A percentile compares a stretch with the other conserved stretches of the same genome.
phyloP scores from a whole-genome alignment of 2,113 vertebrate genomes.

The Psilopsiagon aymara region DNA sequence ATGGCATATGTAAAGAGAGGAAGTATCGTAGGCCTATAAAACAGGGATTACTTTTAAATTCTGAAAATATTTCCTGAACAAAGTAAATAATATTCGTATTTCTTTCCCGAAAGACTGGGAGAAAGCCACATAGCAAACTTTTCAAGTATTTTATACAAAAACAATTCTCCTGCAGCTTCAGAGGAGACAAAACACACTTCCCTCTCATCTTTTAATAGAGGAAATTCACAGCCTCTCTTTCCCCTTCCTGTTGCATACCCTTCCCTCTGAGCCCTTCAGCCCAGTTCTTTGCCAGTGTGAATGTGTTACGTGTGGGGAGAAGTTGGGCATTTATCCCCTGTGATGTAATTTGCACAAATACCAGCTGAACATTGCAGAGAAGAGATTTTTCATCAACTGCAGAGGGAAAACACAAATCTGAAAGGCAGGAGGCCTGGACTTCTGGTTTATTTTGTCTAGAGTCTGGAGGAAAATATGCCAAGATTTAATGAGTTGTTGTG shows the following conservation, averaged over 20 bases:
- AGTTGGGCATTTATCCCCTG: neutral
- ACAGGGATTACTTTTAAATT: slow-evolving; percentile 26
- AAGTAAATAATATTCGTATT: neutral
- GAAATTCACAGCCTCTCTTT: neutral
- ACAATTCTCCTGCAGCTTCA: neutral
- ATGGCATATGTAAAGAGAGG: slow-evolving; percentile 14
- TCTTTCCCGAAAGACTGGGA: neutral
- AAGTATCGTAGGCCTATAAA: neutral
- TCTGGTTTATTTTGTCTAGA: neutral
- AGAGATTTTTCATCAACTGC: neutral
- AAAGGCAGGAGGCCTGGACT: neutral
- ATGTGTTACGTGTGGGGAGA: neutral
- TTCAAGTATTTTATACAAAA: slow-evolving; percentile 21
- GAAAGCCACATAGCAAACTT: slow-evolving; percentile 7
- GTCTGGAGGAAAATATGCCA: accelerated
- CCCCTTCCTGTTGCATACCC: neutral
- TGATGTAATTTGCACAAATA: neutral
- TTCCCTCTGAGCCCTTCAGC: neutral
- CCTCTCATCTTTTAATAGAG: neutral
- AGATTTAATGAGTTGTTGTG: neutral
- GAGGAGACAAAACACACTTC: neutral
- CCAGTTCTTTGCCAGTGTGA: neutral
- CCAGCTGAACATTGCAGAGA: neutral
- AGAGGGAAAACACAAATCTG: neutral
- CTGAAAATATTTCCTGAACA: slow-evolving; percentile 42